Conservation (phyloP, 2,797 vertebrate species). For the Heliangelus exortis region DNA sequence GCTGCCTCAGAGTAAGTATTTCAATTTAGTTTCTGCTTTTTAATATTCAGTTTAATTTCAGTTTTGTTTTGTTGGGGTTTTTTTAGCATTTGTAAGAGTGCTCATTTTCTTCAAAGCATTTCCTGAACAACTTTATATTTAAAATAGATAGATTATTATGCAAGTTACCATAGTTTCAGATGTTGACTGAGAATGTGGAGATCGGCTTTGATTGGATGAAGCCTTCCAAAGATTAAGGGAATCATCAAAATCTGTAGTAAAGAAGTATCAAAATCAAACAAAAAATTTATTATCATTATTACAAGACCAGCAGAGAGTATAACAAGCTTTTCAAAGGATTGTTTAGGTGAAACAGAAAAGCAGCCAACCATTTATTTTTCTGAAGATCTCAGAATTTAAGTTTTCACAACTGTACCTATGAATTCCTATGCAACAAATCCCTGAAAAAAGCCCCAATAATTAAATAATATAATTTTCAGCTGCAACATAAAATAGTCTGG, state of each 20-base stretch:
- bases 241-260: constrained; percentile 83
- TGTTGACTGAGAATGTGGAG: constrained; percentile 88
- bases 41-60: not conserved
- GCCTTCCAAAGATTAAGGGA: constrained; percentile 86
- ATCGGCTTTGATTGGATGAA: constrained; percentile 75
- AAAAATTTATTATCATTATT: not conserved
- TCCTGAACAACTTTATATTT: not conserved
- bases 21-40: not conserved
- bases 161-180: constrained; percentile 90
- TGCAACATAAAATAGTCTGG: not conserved
- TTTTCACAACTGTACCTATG: not conserved
- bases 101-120: not conserved
- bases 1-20: not conserved
- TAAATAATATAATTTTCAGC: not conserved
- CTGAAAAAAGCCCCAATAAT: not conserved
- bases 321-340: not conserved
- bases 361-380: not conserved
- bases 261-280: not conserved
- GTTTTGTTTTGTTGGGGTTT: not conserved
- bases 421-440: not conserved
- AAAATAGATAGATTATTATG: not conserved
- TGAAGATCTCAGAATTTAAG: not conserved
- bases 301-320: not conserved
- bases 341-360: not conserved
- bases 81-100: not conserved